Evolutionary conservation across 2,888 invertebrate genomes (phyloP).

Genomic region (Zonitis immaculata): DNA sequence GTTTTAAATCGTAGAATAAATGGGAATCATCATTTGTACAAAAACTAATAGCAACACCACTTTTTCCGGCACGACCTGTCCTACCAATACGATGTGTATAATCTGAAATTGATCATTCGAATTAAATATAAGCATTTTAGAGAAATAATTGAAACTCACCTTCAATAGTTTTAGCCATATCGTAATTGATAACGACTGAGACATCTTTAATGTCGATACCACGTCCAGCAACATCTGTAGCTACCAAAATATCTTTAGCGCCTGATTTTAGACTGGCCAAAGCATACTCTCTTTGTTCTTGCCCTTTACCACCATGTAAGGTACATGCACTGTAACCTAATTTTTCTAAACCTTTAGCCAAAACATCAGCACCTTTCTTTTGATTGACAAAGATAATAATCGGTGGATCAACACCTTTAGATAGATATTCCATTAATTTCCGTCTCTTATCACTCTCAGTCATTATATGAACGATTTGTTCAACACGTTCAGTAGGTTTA

Average conservation of each 20-base stretch:
- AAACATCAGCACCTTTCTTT: slow-evolving; percentile 98
- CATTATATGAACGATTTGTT: slow-evolving; percentile 95
- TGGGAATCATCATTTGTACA: slow-evolving; percentile 94
- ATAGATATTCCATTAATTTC: slow-evolving; percentile 90
- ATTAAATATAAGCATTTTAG: slow-evolving; percentile 1
- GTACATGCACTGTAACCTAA: slow-evolving; percentile 95
- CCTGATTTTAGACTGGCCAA: slow-evolving; percentile 94
- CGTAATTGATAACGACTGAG: slow-evolving; percentile 98
- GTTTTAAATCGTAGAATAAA: slow-evolving; percentile 96
- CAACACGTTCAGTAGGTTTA: slow-evolving; percentile 95
- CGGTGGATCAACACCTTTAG: slow-evolving; percentile 89
- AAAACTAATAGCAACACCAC: slow-evolving; percentile 93
- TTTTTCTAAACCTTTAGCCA: slow-evolving; percentile 96
- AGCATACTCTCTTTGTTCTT: slow-evolving; percentile 98
- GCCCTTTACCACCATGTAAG: slow-evolving; percentile 98
- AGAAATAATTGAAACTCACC: no score
- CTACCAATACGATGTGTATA: slow-evolving; percentile 98
- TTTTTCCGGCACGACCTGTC: slow-evolving; percentile 98
- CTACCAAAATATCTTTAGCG: slow-evolving; percentile 95
- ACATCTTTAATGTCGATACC: slow-evolving; percentile 99
- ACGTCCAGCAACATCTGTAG: slow-evolving; percentile 99
- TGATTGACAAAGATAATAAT: slow-evolving; percentile 99
- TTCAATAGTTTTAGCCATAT: slow-evolving; percentile 99
- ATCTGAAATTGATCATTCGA: slow-evolving; percentile 52
- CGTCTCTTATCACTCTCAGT: slow-evolving; percentile 94